Conservation (phyloP, 2,888 invertebrate genomes). For the Allygus modestus region DNA sequence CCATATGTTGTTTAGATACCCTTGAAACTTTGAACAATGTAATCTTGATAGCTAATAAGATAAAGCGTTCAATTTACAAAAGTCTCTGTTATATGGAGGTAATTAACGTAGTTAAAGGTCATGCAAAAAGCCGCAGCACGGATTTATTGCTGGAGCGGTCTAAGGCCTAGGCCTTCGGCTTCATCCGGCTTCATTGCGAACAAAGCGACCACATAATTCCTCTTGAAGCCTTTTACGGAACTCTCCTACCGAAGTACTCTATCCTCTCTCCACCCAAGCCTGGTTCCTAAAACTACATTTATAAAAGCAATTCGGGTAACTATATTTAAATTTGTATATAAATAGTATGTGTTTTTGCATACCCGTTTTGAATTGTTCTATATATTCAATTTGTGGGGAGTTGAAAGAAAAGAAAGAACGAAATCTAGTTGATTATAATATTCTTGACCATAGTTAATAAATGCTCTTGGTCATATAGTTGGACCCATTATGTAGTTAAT, state of each 20-base stretch:
- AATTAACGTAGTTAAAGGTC: constrained; percentile 13
- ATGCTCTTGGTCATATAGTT: no score
- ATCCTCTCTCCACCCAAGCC: neutral
- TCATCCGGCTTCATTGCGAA: constrained; percentile 18
- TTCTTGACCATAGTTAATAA: no score
- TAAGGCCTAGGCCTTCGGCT: constrained; percentile 6
- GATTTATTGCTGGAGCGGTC: constrained; percentile 2
- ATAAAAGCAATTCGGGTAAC: no score
- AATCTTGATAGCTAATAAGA: neutral
- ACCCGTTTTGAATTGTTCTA: no score
- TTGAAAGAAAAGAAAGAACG: no score
- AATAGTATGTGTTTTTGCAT: no score
- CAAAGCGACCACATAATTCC: constrained; percentile 29
- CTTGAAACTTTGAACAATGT: neutral
- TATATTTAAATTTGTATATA: no score
- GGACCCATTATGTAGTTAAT: no score
- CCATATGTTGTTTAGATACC: neutral
- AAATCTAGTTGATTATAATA: no score
- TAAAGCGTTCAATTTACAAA: neutral
- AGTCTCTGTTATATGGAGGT: constrained; percentile 4
- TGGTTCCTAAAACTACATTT: no score
- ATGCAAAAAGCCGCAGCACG: neutral
- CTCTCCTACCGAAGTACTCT: neutral
- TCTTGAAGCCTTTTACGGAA: neutral
- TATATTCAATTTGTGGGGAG: no score